Evolutionary conservation across 2,888 invertebrate genomes (phyloP), one percentile per base, ranked within the genome.

Genomic region (Drosophila pseudotalamancana): DNA sequence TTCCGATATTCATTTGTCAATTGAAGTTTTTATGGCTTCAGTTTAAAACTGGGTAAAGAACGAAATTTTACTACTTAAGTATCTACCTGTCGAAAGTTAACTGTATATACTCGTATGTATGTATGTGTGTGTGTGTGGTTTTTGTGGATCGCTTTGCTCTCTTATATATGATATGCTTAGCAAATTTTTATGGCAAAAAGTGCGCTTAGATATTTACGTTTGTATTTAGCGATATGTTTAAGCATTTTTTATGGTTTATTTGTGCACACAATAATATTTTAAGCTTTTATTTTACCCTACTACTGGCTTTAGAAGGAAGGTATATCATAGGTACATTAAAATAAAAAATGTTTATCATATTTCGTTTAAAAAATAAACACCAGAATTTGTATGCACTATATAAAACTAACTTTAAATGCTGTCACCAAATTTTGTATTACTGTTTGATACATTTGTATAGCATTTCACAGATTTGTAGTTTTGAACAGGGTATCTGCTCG

Each of bases 191-290:
- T 43, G 49, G 51, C 34, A 32, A 64, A 49, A 61, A 75, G 37
- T 74, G 53, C 48, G 77, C 75, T 74, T 82, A 82, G 83, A 56
- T 61, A 37, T 49, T 6, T 43, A 37, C 65, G 37, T 39, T 61
- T 57, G 43, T 46, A 56, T 25, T 42, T 34, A 46, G 54, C 56
- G 48, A 61, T 78, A 66, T 56, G 78, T 83, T 80, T 67, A 39
- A 40, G 39, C 31, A 14, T 19, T 51, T 48, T 56, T 57, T 18
- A 42, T 42, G 40, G 40, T 21, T 42, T 42, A 25, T 42, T 16
- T 29, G 35, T 25, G 18, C 31, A 40, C 21, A 49, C 51, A 53
- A 68, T 48, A 68, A 69, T 48, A 53, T 50, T 56, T 67, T 55
- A 39, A 40, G 50, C 50, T 46, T 18, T 45, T 37, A 29, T 27